Conservation (phyloP, 2,797 vertebrate species). For the Fratercula arctica region DNA sequence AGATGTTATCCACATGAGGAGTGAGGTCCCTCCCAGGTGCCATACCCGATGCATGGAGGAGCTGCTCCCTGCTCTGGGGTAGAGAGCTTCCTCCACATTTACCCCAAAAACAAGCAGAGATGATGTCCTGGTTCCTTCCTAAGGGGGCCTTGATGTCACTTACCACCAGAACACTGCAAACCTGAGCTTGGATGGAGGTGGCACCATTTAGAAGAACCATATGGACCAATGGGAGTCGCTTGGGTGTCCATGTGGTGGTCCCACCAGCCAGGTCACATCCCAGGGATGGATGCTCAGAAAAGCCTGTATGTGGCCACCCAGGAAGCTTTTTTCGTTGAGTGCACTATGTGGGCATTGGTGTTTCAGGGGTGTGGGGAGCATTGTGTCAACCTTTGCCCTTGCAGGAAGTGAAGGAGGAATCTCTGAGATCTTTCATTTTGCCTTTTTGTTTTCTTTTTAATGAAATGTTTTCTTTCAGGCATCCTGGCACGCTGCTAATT, state of each 20-base stretch:
- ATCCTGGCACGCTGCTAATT: background rate
- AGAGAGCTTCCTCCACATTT: background rate
- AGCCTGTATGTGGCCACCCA: background rate
- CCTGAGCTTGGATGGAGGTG: background rate
- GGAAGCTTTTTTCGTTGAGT: background rate
- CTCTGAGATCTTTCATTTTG: background rate
- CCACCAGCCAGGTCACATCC: background rate
- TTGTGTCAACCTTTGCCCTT: background rate
- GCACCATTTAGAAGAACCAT: background rate
- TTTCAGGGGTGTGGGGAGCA: background rate
- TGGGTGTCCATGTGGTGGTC: fast-evolving
- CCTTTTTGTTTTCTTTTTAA: background rate
- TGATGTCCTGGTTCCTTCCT: background rate
- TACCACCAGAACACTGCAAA: background rate
- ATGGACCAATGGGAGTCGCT: background rate
- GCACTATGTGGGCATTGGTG: fast-evolving
- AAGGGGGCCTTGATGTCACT: fast-evolving
- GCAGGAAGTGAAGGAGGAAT: background rate
- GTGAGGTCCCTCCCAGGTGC: background rate
- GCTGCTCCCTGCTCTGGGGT: fast-evolving
- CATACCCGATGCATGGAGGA: background rate
- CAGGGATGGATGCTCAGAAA: background rate
- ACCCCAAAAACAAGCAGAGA: background rate
- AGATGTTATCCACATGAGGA: background rate
- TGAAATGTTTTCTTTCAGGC: background rate